phyloP scores from a whole-genome alignment of 2,888 invertebrate species.

The Athetis lepigone region DNA sequence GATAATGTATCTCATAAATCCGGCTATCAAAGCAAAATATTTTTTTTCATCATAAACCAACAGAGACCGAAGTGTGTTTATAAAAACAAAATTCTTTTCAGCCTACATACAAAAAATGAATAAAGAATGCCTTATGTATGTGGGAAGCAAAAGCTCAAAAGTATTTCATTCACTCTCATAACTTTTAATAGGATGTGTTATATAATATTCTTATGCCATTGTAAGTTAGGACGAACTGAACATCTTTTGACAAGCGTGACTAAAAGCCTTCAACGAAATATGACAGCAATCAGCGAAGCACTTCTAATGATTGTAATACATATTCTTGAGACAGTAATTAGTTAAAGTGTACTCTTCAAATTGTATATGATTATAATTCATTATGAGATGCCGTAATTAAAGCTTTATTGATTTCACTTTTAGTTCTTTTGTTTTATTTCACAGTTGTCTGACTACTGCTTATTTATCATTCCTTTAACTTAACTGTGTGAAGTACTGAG shows the following conservation, averaged over 20 bases:
- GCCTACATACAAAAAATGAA: neutral
- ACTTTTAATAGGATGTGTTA: conserved; percentile 8
- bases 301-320: conserved; percentile 36
- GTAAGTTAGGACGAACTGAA: neutral
- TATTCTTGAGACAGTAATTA: conserved; percentile 33
- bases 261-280: conserved; percentile 11
- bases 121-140: neutral
- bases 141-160: neutral
- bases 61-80: no score
- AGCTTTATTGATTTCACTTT: conserved; percentile 30
- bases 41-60: no score
- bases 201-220: conserved; percentile 10
- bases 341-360: conserved; percentile 14
- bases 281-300: conserved; percentile 21
- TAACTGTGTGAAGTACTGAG: no score
- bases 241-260: conserved; percentile 35
- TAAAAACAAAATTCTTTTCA: neutral
- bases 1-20: no score
- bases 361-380: conserved; percentile 10
- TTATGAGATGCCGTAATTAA: conserved; percentile 14
- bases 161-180: neutral
- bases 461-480: no score
- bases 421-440: conserved; percentile 10
- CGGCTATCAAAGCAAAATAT: no score
- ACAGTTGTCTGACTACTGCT: neutral